Evolutionary conservation across 2,113 vertebrate species (phyloP).

Genomic region (Mormoops blainvillei): DNA sequence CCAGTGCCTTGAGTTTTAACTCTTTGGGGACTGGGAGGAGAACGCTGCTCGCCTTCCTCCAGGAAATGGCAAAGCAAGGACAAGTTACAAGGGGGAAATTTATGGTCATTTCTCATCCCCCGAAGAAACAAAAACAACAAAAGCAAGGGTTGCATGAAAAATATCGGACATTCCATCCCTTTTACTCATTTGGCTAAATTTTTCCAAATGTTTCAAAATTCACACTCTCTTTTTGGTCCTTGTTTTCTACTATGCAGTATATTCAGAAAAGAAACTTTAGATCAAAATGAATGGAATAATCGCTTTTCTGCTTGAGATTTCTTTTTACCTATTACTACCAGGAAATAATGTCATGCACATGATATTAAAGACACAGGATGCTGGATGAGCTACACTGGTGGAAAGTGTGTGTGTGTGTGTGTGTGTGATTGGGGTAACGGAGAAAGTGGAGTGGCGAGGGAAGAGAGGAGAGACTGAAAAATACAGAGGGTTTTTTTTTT

Average conservation of each 20-base stretch:
- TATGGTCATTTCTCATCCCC: conserved; percentile 2
- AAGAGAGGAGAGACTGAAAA: neutral
- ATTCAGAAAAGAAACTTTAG: conserved; percentile 54
- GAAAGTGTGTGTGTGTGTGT: conserved; percentile 32
- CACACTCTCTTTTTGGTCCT: neutral
- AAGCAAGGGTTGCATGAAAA: conserved; percentile 73
- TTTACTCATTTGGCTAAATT: conserved; percentile 76
- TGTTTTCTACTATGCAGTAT: conserved; percentile 45
- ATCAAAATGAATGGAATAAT: conserved; percentile 55
- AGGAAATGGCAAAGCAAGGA: conserved; percentile 76
- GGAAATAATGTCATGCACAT: neutral
- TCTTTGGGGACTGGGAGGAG: conserved; percentile 69
- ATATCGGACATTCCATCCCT: conserved; percentile 76
- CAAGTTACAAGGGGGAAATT: conserved; percentile 61
- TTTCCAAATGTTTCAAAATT: conserved; percentile 65
- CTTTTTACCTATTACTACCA: conserved; percentile 36
- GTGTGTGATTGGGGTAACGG: neutral
- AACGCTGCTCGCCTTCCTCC: conserved; percentile 72
- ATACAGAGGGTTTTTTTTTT: neutral
- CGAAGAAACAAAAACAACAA: conserved; percentile 75
- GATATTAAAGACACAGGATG: neutral
- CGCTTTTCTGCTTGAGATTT: neutral
- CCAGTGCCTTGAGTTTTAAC: conserved; percentile 77
- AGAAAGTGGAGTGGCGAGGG: neutral
- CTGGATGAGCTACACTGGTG: conserved; percentile 34